A percentile compares a stretch with the other conserved stretches of the same genome.
Conservation (phyloP, 2,797 vertebrate genomes). For the Anguilla obscura region DNA sequence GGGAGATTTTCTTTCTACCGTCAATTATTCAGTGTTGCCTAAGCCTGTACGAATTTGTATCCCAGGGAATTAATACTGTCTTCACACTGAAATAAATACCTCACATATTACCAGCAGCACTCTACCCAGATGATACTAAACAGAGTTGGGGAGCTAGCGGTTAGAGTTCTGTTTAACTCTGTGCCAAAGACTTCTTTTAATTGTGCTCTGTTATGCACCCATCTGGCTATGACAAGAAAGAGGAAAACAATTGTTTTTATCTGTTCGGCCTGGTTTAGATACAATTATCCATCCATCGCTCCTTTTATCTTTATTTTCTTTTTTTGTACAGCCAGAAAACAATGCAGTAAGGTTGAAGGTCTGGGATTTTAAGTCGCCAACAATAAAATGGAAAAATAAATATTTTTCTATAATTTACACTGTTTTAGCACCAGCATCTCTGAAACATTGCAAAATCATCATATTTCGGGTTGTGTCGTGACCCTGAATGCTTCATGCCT, state of each 20-base stretch:
- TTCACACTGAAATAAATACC: background rate
- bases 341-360: background rate
- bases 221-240: background rate
- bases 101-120: background rate
- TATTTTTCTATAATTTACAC: background rate
- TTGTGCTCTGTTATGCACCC: background rate
- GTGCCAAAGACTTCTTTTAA: background rate
- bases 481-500: background rate
- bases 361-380: background rate
- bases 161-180: background rate
- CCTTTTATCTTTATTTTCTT: background rate
- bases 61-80: background rate
- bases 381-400: background rate
- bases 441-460: background rate
- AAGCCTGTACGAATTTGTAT: background rate
- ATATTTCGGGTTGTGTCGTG: background rate
- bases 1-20: background rate
- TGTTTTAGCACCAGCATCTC: background rate
- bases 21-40: background rate
- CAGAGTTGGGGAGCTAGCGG: background rate
- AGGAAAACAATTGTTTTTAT: background rate
- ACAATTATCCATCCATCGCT: background rate
- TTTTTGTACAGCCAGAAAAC: background rate
- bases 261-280: background rate
- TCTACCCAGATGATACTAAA: background rate